Evolutionary conservation across 2,888 invertebrate genomes (phyloP).

Genomic region (Chesias legatella): DNA sequence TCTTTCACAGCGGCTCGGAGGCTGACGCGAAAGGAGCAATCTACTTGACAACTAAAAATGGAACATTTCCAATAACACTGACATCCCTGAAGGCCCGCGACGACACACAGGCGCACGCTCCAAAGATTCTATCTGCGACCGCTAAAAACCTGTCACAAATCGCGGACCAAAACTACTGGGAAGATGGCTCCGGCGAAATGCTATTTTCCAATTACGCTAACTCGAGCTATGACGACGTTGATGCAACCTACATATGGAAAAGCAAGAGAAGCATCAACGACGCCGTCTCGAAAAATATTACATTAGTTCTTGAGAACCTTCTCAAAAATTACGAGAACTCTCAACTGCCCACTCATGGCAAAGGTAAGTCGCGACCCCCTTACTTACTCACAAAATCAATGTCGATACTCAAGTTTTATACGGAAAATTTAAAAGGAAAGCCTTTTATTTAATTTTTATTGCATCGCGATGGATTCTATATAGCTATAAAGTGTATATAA

Average conservation of each 20-base stretch:
- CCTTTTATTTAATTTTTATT: too few relatives aligned
- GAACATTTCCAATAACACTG: constrained; percentile 76
- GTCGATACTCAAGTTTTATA: too few relatives aligned
- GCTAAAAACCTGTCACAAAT: constrained; percentile 57
- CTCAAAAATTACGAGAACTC: constrained; percentile 95
- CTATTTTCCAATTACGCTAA: constrained; percentile 61
- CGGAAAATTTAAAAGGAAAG: too few relatives aligned
- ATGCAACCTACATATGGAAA: constrained; percentile 46
- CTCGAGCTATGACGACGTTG: constrained; percentile 51
- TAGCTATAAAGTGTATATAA: too few relatives aligned
- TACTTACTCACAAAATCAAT: too few relatives aligned
- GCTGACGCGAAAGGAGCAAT: constrained; percentile 70
- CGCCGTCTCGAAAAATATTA: constrained; percentile 90
- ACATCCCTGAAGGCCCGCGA: constrained; percentile 59
- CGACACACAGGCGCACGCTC: constrained; percentile 53
- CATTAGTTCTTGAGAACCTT: constrained; percentile 90
- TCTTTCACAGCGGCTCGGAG: constrained; percentile 48
- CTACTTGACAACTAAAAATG: constrained; percentile 76
- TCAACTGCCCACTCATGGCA: constrained; percentile 92
- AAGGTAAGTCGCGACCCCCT: constrained; percentile 78
- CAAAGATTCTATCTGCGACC: constrained; percentile 58
- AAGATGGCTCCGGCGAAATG: constrained; percentile 49
- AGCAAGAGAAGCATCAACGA: constrained; percentile 82
- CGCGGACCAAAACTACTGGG: constrained; percentile 51
- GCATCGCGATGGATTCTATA: too few relatives aligned